These are phyloP conservation scores for Nebria brevicollis DNA, from an alignment of 2,888 invertebrate genomes.

Conservation along the genomic window DNA sequence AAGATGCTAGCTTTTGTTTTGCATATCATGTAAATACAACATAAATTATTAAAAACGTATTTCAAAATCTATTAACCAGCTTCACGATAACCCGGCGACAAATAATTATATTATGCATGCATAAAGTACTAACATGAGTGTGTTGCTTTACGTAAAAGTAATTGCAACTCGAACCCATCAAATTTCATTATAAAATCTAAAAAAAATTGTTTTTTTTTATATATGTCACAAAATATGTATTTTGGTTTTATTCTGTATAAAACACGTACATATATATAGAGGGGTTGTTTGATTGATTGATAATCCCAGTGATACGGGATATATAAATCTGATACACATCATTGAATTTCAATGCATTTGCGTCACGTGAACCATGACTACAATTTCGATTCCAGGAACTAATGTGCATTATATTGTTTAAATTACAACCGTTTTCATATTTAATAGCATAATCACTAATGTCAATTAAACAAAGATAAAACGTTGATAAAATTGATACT, in stretches of 20 bases:
- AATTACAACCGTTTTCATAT: not conserved
- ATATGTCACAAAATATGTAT: not conserved
- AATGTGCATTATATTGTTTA: conserved; percentile 11
- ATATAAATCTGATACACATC: conserved; percentile 40
- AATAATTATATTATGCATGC: too few relatives aligned
- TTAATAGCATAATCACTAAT: not conserved
- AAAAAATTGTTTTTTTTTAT: not conserved
- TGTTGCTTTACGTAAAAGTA: too few relatives aligned
- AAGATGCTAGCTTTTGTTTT: not conserved
- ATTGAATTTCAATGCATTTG: conserved; percentile 35
- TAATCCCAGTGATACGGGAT: conserved; percentile 25
- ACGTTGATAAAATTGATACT: not conserved
- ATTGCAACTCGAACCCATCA: too few relatives aligned
- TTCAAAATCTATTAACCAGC: too few relatives aligned
- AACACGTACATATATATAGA: not conserved
- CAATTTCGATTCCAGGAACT: conserved; percentile 27
- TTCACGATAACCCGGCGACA: too few relatives aligned
- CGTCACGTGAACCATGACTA: conserved; percentile 31
- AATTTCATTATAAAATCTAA: too few relatives aligned
- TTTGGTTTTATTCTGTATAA: not conserved
- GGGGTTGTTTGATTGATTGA: conserved; percentile 39
- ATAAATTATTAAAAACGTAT: too few relatives aligned
- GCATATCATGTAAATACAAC: too few relatives aligned
- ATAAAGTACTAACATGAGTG: too few relatives aligned
- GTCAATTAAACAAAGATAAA: not conserved